Evolutionary conservation across 2,888 invertebrate species (phyloP), one percentile per base, ranked within the genome.

Genomic region (Torymus texanus): DNA sequence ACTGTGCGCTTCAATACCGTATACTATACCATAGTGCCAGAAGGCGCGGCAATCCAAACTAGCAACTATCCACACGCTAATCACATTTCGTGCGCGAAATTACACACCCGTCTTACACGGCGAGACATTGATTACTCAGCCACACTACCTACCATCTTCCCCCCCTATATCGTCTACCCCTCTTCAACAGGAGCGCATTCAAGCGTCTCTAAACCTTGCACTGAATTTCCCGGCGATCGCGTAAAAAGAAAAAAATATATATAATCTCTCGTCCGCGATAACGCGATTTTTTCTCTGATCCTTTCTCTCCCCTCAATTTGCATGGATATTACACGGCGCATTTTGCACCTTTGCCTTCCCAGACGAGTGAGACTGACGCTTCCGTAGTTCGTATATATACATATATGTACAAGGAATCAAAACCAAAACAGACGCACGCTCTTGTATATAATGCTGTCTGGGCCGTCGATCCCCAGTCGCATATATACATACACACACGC

Each of bases 241-340:
- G 5, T n/a, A 21, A 3, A 3, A 5, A 29, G 4, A 29, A 29
- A 29, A 29, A 29, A 29, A 29, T 5, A 29, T 5, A 29, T 29
- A 29, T 29, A 62, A 63, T 50, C 41, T 50, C 14, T 56, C 50
- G 65, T 50, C 62, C 58, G 21, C 55, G 66, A 50, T 16, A 66
- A 10, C n/a, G 71, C 29, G 51, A 41, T 58, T 67, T 61, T 55
- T 67, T 70, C 21, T 21, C 21, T 12, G 5, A 18, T 5, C 24
- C 50, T 2, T 14, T 14, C 29, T 13, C 58, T 50, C 21, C 11
- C 18, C 21, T 12, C 61, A 21, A 72, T 68, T 67, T 74, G 41
- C 73, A 68, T 74, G 72, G n/a, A n/a, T 51, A 74, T 78, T 78
- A 74, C 58, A 74, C 62, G 68, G 56, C 68, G n/a, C 50, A 68